phyloP scores from a whole-genome alignment of 2,888 invertebrate genomes.

The Teinopalpus imperialis region DNA sequence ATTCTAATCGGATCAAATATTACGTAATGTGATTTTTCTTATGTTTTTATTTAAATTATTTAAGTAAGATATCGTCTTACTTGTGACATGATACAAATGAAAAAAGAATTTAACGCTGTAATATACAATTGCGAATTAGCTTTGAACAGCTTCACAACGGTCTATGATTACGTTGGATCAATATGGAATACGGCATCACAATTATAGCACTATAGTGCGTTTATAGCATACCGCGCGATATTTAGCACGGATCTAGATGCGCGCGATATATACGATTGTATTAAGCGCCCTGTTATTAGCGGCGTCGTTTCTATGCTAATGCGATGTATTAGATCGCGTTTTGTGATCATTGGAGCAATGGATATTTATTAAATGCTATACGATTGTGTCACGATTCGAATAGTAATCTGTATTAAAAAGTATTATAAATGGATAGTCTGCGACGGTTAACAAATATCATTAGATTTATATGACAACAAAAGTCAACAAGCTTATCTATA shows the following conservation, averaged over 20 bases:
- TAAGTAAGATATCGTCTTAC: too few species aligned
- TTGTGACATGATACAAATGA: too few species aligned
- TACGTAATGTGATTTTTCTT: too few species aligned
- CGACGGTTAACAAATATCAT: too few species aligned
- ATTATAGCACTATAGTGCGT: slow-evolving; percentile 16
- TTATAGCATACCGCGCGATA: slow-evolving; percentile 21
- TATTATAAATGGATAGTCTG: neutral
- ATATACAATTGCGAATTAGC: slow-evolving; percentile 8
- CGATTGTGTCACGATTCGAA: slow-evolving; percentile 18
- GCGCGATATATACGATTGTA: slow-evolving; percentile 30
- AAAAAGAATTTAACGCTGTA: too few species aligned
- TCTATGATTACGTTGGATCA: slow-evolving; percentile 6
- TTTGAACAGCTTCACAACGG: neutral
- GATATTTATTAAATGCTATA: slow-evolving; percentile 13
- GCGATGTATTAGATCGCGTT: slow-evolving; percentile 30
- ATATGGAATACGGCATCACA: neutral
- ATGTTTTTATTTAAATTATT: too few species aligned
- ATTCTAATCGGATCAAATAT: too few species aligned
- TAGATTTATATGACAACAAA: too few species aligned
- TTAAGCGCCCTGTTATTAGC: slow-evolving; percentile 57
- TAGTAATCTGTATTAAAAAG: slow-evolving; percentile 3
- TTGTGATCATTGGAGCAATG: slow-evolving; percentile 15
- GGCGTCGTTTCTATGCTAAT: slow-evolving; percentile 61
- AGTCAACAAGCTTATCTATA: too few species aligned
- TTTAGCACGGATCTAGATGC: slow-evolving; percentile 28